Base-by-base conservation (phyloP, 2,113 vertebrate species). In the Notiomystis cincta region DNA sequence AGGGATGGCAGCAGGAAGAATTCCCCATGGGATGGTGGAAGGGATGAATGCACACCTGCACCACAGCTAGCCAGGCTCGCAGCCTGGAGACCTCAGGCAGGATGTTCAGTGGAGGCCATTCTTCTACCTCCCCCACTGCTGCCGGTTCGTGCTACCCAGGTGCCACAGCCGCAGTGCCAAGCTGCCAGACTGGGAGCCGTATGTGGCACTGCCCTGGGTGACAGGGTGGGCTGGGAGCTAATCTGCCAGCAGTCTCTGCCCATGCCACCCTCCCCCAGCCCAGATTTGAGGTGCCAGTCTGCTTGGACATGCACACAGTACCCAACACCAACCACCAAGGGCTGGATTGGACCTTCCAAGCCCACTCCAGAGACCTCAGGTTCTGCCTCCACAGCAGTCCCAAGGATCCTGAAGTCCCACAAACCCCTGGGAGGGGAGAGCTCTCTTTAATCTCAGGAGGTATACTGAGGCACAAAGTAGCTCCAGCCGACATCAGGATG, bases 101-200 rank as follows among this genome's bases (percentile, higher is more conserved):
- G 42, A 54, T 30, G 82, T 44, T 95, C 90, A 95, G 90, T 88
- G 57, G 65, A 76, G 70, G 8, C 44, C 79, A 88, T 95, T 97
- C 82, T 96, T 87, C 82, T 21, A 8, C 62, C 35, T 53, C 44
- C 81, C 48, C 56, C 2, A 0, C 47, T 0, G 0, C 47, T 28
- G 1, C 58, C 0, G 0, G 38, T 85, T 88, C 13, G 51, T 93
- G 92, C 90, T 23, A 22, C 81, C 47, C 3, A 2, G 42, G 20
- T 79, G 62, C 57, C 71, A 83, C 67, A 89, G 53, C 42, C 1
- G 0, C 31, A 16, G 15, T 19, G 70, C 40, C 25, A 12, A 42
- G 9, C 38, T 57, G 56, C 61, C 24, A 8, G 53, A 35, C 35
- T 1, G 3, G 72, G 71, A 90, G 76, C 44, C 51, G 62, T 25